Evolutionary conservation across 2,797 vertebrate species (phyloP), one percentile per base, ranked within the genome.

Genomic region (Molossus molossus): DNA sequence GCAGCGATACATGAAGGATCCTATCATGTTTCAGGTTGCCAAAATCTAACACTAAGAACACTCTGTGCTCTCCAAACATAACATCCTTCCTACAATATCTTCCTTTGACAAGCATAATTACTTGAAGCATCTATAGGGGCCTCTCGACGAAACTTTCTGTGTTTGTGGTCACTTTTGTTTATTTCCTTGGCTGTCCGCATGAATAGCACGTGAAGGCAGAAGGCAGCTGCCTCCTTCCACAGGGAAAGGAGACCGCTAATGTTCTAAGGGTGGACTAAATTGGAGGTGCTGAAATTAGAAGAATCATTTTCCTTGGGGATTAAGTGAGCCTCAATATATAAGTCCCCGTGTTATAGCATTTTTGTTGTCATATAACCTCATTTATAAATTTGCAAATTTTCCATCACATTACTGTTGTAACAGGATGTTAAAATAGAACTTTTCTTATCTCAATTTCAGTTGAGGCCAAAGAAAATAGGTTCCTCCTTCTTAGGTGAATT

Each of bases 61-160:
- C 62, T 23, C 25, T 73, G 6, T 80, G 50, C 25, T 81, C 67
- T 82, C 82, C 62, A 77, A 91, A 85, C 57, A 57, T 88, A 60
- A 33, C 37, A 58, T 58, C 81, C 62, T 84, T 95, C 67, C 48
- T 76, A 33, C 72, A 82, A 37, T 84, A 70, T 69, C 75, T 77
- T 94, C 82, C 37, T 17, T 60, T 84, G 90, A 83, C 70, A 82
- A 90, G 65, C 57, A 70, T 90, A 94, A 92, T 94, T 95, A 45
- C 84, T 77, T 64, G 64, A 93, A 37, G 48, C 72, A 94, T 62
- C 77, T 73, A 77, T 55, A 82, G 84, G 83, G 91, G 23, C 45
- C 69, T 89, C 85, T 94, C 91, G 90, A 93, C 95, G 89, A 97
- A 97, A 84, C 69, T 87, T 96, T 73, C 95, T 62, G 27, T 83